Conservation (phyloP, 2,113 vertebrate genomes). For the Raja brachyura region DNA sequence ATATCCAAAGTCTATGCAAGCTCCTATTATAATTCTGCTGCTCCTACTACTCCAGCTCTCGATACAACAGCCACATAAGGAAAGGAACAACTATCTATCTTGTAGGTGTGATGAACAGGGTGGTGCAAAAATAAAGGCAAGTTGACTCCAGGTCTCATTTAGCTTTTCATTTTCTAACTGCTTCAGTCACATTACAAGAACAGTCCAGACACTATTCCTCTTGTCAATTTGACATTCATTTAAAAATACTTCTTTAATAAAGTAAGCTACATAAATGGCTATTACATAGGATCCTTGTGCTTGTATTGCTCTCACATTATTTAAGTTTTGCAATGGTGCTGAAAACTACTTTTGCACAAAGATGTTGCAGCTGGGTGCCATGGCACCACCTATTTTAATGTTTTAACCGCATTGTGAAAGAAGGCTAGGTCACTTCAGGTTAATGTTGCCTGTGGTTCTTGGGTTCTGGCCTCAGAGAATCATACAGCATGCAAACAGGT, state of each 20-base stretch:
- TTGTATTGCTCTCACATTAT: neutral
- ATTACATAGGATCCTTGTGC: neutral
- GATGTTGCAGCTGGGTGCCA: neutral
- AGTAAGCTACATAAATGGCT: neutral
- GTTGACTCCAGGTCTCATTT: neutral
- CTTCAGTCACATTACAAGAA: neutral
- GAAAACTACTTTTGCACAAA: neutral
- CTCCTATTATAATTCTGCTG: neutral
- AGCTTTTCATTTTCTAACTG: slow-evolving; percentile 19
- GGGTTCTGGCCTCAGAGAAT: neutral
- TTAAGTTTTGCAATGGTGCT: neutral
- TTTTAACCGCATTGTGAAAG: neutral
- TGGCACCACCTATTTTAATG: neutral
- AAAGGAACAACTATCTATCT: neutral
- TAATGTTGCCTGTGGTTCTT: neutral
- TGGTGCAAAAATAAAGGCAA: neutral
- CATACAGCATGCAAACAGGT: too few relatives aligned
- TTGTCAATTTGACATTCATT: neutral
- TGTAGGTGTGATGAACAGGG: neutral
- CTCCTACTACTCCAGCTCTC: neutral
- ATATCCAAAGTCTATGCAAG: neutral
- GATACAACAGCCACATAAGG: neutral
- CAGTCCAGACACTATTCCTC: slow-evolving; percentile 7
- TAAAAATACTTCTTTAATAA: slow-evolving; percentile 23
- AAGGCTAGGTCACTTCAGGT: neutral